These are phyloP conservation scores for Vicugna pacos DNA, from an alignment of 2,113 vertebrate genomes.

Conservation along the genomic window DNA sequence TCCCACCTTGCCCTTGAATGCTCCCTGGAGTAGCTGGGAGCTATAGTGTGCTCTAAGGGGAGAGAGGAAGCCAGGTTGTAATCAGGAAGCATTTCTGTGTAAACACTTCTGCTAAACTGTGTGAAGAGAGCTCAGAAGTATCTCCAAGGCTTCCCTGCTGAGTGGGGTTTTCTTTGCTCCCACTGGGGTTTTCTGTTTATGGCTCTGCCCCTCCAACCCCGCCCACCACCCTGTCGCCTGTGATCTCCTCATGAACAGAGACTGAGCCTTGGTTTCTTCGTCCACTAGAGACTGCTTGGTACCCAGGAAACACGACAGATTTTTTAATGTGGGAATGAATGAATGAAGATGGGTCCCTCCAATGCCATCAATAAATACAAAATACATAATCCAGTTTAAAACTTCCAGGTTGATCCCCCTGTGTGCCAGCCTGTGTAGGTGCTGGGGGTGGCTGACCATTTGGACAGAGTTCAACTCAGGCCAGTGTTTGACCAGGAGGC, in stretches of 20 bases:
- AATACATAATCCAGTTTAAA: not conserved
- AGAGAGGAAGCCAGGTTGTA: not conserved
- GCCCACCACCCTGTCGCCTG: too few species aligned
- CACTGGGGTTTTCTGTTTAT: not conserved
- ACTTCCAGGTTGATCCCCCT: not conserved
- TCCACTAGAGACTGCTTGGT: not conserved
- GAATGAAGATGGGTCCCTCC: not conserved
- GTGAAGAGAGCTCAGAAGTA: conserved; percentile 5
- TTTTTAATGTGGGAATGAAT: not conserved
- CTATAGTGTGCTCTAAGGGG: not conserved
- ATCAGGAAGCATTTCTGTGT: conserved; percentile 18
- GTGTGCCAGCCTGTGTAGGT: not conserved
- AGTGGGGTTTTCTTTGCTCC: not conserved
- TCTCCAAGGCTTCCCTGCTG: not conserved
- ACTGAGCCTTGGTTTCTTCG: not conserved
- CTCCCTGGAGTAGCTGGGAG: not conserved
- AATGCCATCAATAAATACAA: not conserved
- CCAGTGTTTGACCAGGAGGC: not conserved
- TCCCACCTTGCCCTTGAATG: not conserved
- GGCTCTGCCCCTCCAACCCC: not conserved
- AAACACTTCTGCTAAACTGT: conserved; percentile 19
- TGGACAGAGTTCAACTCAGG: not conserved
- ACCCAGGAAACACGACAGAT: not conserved
- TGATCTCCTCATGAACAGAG: not conserved
- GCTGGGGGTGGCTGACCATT: too few species aligned